Base-by-base conservation (phyloP, 2,888 invertebrate genomes). In the Cosmia pyralina region DNA sequence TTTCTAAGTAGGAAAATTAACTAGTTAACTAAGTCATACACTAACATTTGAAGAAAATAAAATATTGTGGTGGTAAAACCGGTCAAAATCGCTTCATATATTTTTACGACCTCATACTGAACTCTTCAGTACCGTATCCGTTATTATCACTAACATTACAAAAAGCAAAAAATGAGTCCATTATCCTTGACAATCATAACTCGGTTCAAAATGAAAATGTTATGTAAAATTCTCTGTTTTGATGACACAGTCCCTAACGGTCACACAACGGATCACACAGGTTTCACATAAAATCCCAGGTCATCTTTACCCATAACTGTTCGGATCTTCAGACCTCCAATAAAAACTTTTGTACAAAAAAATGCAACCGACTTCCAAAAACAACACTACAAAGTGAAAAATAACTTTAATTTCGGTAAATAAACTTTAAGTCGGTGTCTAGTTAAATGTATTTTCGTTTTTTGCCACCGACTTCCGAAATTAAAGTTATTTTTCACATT, bases 211-310 rank as follows among this genome's bases (percentile, higher is more conserved):
- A 84, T 84, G 78, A 79, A 86, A 88, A 89, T 88, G 79, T 88
- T 89, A 88, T 89, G 88, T 85, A 83, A 88, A 88, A 87, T 55
- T 19, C 48, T 73, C 73, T 82, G 81, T 85, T 84, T 81, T 75
- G 74, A 80, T 74, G 78, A 86, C 85, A 87, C 81, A 75, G 86
- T 85, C 87, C 87, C 86, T 93, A 93, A 92, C 94, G 93, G 94
- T 92, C 77, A 17, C n/a, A 38, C 48, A 74, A 72, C 77, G 71
- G 69, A 72, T 79, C 83, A 87, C 88, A 88, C 84, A 75, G 79
- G 81, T 88, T 88, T 88, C 77, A 82, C 85, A 86, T 87, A 89
- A 88, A 88, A 87, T 82, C 83, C 75, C 69, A 82, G 85, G 91
- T 90, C 92, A 86, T 87, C 85, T 88, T 75, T 83, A 87, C 85